These are phyloP conservation scores for Cyprinella venusta DNA, from an alignment of 2,797 vertebrate species.

Conservation along the genomic window DNA sequence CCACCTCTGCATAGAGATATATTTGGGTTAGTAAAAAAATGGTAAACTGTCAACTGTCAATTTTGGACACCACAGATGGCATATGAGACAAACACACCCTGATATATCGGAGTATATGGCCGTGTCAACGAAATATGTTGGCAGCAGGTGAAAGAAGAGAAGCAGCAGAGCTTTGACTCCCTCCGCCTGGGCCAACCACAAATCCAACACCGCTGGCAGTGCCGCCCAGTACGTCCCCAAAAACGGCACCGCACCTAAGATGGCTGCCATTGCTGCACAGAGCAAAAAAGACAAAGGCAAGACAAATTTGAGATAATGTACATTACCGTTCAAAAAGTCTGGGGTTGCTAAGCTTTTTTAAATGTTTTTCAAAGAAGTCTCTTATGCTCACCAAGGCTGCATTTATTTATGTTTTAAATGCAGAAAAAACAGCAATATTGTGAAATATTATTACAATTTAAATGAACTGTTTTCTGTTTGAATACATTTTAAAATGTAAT, in stretches of 20 bases:
- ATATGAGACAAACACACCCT: constrained; percentile 76
- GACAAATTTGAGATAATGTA: background rate
- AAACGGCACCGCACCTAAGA: constrained; percentile 96
- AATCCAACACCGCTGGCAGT: constrained; percentile 90
- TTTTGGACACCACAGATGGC: too few relatives aligned
- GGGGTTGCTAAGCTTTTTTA: background rate
- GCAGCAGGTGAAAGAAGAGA: constrained; percentile 92
- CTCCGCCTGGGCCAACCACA: constrained; percentile 95
- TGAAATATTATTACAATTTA: too few relatives aligned
- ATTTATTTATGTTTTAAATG: background rate
- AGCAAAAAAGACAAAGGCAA: constrained; percentile 7
- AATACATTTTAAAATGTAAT: too few relatives aligned
- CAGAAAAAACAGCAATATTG: background rate
- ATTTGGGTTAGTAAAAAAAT: background rate
- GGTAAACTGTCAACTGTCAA: background rate
- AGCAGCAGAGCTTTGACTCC: constrained; percentile 92
- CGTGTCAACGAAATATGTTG: constrained; percentile 97
- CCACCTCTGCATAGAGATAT: constrained; percentile 81
- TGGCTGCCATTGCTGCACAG: constrained; percentile 89
- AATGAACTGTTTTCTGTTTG: too few relatives aligned
- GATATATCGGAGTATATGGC: constrained; percentile 99
- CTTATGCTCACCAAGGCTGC: too few relatives aligned
- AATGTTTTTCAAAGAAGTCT: too few relatives aligned
- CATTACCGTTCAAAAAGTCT: background rate
- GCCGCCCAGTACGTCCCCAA: constrained; percentile 98